Conservation (phyloP, 2,113 vertebrate genomes). For the Xiphias gladius region DNA sequence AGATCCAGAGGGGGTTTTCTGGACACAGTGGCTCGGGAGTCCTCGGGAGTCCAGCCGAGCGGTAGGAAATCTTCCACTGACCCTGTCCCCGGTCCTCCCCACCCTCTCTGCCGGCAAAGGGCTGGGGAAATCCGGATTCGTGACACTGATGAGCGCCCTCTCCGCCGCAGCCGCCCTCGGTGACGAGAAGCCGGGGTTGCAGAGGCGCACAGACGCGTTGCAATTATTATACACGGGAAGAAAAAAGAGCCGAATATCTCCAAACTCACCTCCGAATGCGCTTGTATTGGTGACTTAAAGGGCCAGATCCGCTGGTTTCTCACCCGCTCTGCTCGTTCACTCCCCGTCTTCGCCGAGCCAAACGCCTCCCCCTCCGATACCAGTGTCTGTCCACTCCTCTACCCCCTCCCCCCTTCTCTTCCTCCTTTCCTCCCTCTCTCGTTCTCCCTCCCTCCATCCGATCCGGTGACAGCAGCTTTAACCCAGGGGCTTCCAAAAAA, state of each 20-base stretch:
- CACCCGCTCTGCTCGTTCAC: conserved; percentile 73
- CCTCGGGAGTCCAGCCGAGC: conserved; percentile 58
- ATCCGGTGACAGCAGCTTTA: conserved; percentile 56
- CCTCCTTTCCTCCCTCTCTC: conserved; percentile 48
- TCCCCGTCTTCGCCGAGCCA: conserved; percentile 79
- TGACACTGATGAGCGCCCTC: conserved; percentile 77
- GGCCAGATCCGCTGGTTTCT: conserved; percentile 82
- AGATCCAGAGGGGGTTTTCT: conserved; percentile 51
- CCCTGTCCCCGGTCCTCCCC: conserved; percentile 73
- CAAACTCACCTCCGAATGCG: conserved; percentile 84
- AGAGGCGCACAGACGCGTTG: conserved; percentile 48
- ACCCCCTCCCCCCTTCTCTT: conserved; percentile 4
- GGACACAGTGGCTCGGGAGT: conserved; percentile 40
- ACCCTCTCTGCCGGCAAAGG: conserved; percentile 77
- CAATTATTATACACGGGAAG: conserved; percentile 46
- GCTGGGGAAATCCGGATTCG: conserved; percentile 82
- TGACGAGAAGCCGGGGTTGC: conserved; percentile 50
- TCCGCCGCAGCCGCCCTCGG: conserved; percentile 70
- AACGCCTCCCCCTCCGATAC: conserved; percentile 83
- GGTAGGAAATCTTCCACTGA: conserved; percentile 73
- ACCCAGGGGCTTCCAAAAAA: conserved; percentile 42
- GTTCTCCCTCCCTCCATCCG: conserved; percentile 54
- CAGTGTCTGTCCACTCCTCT: conserved; percentile 81
- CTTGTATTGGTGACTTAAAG: conserved; percentile 83
- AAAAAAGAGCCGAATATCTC: conserved; percentile 67